Evolutionary conservation across 2,113 vertebrate genomes (phyloP).

Genomic region (Prionailurus viverrinus): DNA sequence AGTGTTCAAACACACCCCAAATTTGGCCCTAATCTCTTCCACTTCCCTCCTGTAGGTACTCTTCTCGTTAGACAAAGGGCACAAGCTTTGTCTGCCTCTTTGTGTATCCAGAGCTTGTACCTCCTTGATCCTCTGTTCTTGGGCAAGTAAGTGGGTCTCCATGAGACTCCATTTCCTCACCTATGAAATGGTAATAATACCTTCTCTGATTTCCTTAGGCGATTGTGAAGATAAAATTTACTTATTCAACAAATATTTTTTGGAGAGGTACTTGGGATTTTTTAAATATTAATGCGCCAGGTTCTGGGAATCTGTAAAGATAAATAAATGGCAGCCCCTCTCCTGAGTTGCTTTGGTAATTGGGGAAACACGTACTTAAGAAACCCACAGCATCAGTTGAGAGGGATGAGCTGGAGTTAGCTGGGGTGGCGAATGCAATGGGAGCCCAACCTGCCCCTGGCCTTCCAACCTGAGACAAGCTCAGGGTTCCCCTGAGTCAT

Average conservation of each 20-base stretch:
- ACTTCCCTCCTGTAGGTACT: background rate
- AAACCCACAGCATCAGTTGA: background rate
- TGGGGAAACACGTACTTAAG: background rate
- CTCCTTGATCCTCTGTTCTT: background rate
- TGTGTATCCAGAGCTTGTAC: background rate
- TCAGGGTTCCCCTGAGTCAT: background rate
- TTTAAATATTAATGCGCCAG: background rate
- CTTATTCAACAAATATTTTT: constrained; percentile 46
- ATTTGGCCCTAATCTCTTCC: background rate
- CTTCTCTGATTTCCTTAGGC: constrained; percentile 6
- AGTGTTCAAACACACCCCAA: background rate
- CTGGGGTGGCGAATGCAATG: background rate
- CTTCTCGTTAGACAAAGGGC: background rate
- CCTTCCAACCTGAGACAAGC: background rate
- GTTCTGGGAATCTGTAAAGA: constrained; percentile 34
- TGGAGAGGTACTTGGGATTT: background rate
- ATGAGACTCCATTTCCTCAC: background rate
- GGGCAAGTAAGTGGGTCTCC: background rate
- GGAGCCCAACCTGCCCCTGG: background rate
- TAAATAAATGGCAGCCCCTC: background rate
- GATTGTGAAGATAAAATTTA: constrained; percentile 9
- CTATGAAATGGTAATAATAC: background rate
- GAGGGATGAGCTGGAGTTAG: background rate
- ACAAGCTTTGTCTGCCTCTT: background rate
- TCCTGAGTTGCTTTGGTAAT: background rate